Evolutionary conservation across 2,797 vertebrate genomes (phyloP).

Genomic region (Oreonectes daqikongensis): DNA sequence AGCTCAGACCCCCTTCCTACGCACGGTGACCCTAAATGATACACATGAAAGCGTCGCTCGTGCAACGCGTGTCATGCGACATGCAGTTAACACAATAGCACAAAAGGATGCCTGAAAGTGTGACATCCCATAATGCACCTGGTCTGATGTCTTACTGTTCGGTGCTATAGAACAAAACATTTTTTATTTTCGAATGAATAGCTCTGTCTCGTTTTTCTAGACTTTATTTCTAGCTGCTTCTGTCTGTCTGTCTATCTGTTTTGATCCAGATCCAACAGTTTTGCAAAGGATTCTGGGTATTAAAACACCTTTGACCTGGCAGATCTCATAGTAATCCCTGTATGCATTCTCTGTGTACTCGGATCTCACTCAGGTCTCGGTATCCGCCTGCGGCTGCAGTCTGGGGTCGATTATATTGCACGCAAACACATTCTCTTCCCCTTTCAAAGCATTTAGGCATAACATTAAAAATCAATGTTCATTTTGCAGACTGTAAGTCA

Average conservation of each 20-base stretch:
- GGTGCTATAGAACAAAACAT: conserved; percentile 3
- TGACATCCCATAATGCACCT: not conserved
- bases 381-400: conserved; percentile 48
- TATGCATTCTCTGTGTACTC: conserved; percentile 40
- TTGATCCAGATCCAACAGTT: conserved; percentile 14
- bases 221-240: conserved; percentile 8
- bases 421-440: conserved; percentile 28
- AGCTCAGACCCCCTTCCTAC: conserved; percentile 26
- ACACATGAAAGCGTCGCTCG: conserved; percentile 56
- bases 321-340: not conserved
- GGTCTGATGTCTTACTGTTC: not conserved
- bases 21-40: conserved; percentile 29
- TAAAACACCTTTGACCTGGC: conserved; percentile 2
- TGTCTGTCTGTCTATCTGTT: conserved; percentile 14
- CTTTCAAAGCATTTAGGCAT: conserved; percentile 32
- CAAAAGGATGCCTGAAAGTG: conserved; percentile 20
- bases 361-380: conserved; percentile 36
- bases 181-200: too few species aligned
- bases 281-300: conserved; percentile 44
- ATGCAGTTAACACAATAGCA: conserved; percentile 32
- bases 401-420: conserved; percentile 42
- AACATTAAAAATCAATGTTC: conserved; percentile 45
- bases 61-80: conserved; percentile 45
- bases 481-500: conserved; percentile 45
- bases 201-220: not conserved